phyloP scores from a whole-genome alignment of 2,888 invertebrate species.

The Rhagonycha lutea region DNA sequence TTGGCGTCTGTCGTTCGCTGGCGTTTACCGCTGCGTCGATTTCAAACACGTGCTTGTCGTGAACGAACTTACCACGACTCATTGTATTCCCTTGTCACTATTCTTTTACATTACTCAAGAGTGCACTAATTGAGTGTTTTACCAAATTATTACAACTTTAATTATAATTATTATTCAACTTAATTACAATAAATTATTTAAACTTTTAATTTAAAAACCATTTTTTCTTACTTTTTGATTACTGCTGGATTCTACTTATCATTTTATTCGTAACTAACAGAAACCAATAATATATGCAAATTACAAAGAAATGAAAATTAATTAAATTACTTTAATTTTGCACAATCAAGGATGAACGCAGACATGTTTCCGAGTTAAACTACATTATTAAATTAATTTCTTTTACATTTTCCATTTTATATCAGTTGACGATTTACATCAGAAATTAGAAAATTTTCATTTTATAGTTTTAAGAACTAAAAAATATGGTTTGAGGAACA shows the following conservation, averaged over 20 bases:
- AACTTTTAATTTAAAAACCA: background rate
- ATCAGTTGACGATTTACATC: too few species aligned
- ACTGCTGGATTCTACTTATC: too few species aligned
- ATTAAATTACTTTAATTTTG: background rate
- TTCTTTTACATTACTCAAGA: background rate
- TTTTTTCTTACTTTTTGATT: background rate
- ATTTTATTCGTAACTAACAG: background rate
- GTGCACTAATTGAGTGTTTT: background rate
- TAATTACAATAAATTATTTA: background rate
- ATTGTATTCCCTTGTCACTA: background rate
- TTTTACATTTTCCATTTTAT: background rate
- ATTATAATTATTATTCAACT: background rate
- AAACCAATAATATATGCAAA: background rate
- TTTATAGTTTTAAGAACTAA: too few species aligned
- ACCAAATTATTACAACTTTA: background rate
- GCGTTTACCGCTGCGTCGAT: slow-evolving; percentile 29
- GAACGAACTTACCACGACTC: slow-evolving; percentile 6
- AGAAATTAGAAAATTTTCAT: too few species aligned
- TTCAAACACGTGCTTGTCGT: slow-evolving; percentile 23
- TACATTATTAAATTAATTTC: background rate
- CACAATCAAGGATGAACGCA: background rate
- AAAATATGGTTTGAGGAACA: background rate
- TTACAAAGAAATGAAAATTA: background rate
- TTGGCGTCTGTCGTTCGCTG: slow-evolving; percentile 26
- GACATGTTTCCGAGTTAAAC: background rate